phyloP scores from a whole-genome alignment of 1,140 invertebrate species.

The Helicorthomorpha holstii region DNA sequence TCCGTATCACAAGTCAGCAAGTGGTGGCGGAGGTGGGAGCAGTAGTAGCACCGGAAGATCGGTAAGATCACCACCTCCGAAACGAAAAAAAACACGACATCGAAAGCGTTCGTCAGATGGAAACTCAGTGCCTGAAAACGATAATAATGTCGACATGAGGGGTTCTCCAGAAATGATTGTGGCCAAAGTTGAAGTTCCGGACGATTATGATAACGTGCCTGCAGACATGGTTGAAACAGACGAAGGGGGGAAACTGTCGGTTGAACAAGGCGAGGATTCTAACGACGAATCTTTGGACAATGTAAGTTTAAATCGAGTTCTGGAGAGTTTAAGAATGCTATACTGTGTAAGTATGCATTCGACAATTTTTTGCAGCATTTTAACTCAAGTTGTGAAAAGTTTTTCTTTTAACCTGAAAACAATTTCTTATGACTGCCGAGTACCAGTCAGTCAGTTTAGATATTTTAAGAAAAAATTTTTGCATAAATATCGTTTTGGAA shows the following conservation, averaged over 20 bases:
- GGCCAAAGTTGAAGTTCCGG: not conserved
- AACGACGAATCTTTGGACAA: not conserved
- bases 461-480: no score
- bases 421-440: not conserved
- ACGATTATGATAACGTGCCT: not conserved
- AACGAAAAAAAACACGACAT: not conserved
- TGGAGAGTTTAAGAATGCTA: no score
- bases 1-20: not conserved
- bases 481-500: no score
- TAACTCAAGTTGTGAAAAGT: not conserved
- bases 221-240: not conserved
- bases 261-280: not conserved
- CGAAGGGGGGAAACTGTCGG: not conserved
- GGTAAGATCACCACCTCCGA: not conserved
- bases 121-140: not conserved
- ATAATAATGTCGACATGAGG: not conserved
- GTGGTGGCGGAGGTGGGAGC: no score
- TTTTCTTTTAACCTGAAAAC: not conserved
- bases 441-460: not conserved
- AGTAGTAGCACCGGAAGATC: no score
- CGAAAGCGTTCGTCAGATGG: not conserved
- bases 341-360: no score
- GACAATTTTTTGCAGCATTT: not conserved
- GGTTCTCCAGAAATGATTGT: not conserved
- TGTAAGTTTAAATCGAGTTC: no score